Evolutionary conservation across 1,140 invertebrate genomes (phyloP).

Genomic region (Zophobas atratus): DNA sequence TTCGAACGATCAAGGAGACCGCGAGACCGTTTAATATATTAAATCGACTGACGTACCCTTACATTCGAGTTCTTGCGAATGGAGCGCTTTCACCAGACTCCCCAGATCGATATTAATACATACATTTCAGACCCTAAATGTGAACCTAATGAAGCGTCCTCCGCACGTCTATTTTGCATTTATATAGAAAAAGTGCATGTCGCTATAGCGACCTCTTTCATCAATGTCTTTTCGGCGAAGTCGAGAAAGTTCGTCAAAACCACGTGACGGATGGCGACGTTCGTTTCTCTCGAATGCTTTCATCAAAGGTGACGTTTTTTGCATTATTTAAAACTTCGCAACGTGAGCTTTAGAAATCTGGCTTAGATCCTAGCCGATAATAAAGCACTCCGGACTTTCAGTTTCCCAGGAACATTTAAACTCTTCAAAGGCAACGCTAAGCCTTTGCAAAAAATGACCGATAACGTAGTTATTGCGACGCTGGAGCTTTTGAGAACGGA

Average conservation of each 20-base stretch:
- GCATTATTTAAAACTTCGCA: neutral
- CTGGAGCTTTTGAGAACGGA: neutral
- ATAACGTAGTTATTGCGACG: neutral
- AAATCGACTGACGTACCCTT: constrained; percentile 19
- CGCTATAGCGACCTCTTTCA: constrained; percentile 10
- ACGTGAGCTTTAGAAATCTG: neutral
- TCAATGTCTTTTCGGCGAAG: constrained; percentile 3
- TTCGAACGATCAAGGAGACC: constrained; percentile 2
- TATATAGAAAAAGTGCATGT: constrained; percentile 25
- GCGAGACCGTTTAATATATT: constrained; percentile 13
- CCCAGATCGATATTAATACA: constrained; percentile 22
- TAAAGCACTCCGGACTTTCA: neutral
- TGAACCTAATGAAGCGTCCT: constrained; percentile 17
- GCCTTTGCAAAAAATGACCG: neutral
- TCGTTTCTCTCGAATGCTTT: neutral
- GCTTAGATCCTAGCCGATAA: neutral
- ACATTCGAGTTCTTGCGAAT: neutral
- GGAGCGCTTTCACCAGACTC: neutral
- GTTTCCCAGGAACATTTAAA: neutral
- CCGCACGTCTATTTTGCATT: constrained; percentile 22
- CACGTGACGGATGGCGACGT: neutral
- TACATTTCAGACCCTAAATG: constrained; percentile 15
- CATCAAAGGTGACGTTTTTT: neutral
- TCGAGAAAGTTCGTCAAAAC: constrained; percentile 11
- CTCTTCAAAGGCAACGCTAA: neutral